phyloP scores from a whole-genome alignment of 2,797 vertebrate genomes.

The Cuniculus paca region DNA sequence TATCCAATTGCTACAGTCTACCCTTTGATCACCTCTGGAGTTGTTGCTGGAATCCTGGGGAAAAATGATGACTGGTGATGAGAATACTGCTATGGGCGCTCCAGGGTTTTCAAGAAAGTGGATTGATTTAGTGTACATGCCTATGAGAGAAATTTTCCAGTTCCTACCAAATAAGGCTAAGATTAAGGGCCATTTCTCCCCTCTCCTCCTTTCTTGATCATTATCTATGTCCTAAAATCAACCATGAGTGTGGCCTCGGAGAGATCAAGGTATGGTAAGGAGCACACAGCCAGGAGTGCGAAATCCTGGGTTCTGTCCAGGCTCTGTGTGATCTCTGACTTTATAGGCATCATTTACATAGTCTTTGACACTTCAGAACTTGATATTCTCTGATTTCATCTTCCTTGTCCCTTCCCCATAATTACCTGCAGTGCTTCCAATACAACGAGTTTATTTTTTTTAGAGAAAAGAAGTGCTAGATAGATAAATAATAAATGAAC shows the following conservation, averaged over 20 bases:
- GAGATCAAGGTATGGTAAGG: not conserved
- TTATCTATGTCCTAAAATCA: slow-evolving; percentile 18
- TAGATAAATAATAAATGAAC: slow-evolving; percentile 5
- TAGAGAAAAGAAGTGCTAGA: not conserved
- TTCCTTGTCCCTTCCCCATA: not conserved
- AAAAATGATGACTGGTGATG: not conserved
- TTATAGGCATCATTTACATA: not conserved
- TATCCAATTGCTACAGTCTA: not conserved
- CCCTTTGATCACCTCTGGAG: not conserved
- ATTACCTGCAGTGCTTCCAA: not conserved
- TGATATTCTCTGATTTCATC: not conserved
- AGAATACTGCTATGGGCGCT: not conserved
- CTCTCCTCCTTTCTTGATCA: not conserved
- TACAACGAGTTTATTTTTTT: not conserved
- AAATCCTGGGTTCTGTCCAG: not conserved
- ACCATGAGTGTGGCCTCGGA: not conserved
- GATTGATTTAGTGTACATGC: not conserved
- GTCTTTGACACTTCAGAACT: not conserved
- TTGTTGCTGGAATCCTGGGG: not conserved
- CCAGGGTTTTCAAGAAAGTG: not conserved
- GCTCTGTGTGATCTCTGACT: not conserved
- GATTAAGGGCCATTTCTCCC: not conserved
- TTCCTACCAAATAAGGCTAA: not conserved
- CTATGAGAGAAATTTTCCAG: not conserved
- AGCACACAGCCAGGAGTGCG: not conserved